Evolutionary conservation across 2,113 vertebrate genomes (phyloP).

Genomic region (Dendropsophus ebraccatus): DNA sequence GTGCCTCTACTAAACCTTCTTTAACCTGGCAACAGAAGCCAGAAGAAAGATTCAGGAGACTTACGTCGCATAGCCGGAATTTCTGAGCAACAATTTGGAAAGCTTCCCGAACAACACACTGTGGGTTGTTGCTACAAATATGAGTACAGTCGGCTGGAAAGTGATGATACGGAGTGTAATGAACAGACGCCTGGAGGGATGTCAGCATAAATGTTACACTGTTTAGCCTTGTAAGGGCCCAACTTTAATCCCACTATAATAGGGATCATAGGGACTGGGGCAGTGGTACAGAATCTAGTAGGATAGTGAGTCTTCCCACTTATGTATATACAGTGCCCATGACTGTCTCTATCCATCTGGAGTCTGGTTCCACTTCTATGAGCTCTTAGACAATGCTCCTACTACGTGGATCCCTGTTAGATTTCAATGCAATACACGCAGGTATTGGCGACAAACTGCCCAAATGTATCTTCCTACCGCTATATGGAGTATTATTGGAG

Average conservation of each 20-base stretch:
- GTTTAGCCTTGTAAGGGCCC: background rate
- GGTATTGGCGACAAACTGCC: no score
- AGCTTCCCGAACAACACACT: background rate
- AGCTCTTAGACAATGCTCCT: no score
- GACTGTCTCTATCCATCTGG: no score
- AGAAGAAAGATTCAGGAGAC: background rate
- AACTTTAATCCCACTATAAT: background rate
- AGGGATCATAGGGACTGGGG: no score
- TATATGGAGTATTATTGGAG: no score
- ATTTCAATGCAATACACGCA: no score
- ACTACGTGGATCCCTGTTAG: no score
- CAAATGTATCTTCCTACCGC: no score
- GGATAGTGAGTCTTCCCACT: no score
- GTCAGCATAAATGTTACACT: background rate
- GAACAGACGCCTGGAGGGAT: background rate
- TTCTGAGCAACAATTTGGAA: background rate
- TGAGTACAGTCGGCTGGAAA: background rate
- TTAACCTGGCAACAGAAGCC: background rate
- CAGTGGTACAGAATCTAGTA: no score
- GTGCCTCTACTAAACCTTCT: background rate
- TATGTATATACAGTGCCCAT: no score
- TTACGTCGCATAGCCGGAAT: slow-evolving; percentile 24
- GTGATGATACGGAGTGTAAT: background rate
- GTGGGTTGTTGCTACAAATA: background rate
- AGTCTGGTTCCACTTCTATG: no score